Base-by-base conservation (phyloP, 2,888 invertebrate species). In the Trachelus tabidus region DNA sequence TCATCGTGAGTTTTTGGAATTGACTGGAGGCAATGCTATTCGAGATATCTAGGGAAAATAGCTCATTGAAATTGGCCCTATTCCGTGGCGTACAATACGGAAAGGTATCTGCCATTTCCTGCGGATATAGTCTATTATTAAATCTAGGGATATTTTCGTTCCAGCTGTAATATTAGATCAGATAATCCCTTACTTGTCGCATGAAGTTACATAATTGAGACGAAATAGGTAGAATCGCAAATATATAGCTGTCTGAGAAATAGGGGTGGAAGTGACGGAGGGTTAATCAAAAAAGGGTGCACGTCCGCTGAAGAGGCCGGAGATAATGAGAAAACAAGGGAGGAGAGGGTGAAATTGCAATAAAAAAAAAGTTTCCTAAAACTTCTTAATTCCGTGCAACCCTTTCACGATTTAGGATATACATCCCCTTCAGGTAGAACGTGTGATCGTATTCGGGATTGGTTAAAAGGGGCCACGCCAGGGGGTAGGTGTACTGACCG, bases 221-320 rank as follows among this genome's bases (percentile, higher is more conserved):
- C 23, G 23, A 9, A 9, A 23, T 9, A 15, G 56, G 23, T 9
- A 23, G 9, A 23, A 56, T 56, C 23, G 23, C 56, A 56, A 23
- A 3, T 56, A 23, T 23, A 23, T 9, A 23, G 56, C 56, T 1
- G 56, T 56, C 56, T 23, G 56, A 56, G 56, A 23, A 56, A 23
- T 9, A 12, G 33, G 71, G 71, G 31, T 71, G 3, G 33, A 31
- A 23, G 71, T 31, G 71, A 31, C 71, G 71, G 56, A 23, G 9
- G 56, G 56, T 23, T 71, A 71, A 71, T 71, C 71, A 34, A 71
- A 71, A 31, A 71, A 34, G 71, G 56, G 56, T 56, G 56, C 56
- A 71, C 71, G 71, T 34, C 3, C 11, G 71, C 34, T 31, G 9
- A 11, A 71, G 15, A 71, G 71, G 71, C 31, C 23, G 33, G 31